These are phyloP conservation scores for Paracanthobrama guichenoti DNA, from an alignment of 2,113 vertebrate species.

Conservation along the genomic window DNA sequence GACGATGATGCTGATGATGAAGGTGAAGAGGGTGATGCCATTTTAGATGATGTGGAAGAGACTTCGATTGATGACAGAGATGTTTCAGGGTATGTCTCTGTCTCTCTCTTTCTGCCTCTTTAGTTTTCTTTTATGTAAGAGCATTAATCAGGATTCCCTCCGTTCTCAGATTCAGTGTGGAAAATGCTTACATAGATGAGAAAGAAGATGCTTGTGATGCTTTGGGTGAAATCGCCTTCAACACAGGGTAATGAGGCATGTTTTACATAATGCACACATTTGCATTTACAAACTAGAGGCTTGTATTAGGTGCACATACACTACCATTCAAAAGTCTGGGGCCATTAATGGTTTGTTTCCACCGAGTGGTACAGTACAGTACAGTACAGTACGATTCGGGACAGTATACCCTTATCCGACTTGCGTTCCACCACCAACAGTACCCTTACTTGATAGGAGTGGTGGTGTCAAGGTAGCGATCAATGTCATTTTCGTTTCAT, in stretches of 20 bases:
- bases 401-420: no score
- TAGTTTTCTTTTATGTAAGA: not conserved
- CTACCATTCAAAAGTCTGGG: not conserved
- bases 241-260: conserved; percentile 73
- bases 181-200: conserved; percentile 86
- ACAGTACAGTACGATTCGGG: no score
- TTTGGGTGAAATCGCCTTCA: conserved; percentile 83
- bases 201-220: conserved; percentile 85
- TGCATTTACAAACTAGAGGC: not conserved
- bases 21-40: conserved; percentile 65
- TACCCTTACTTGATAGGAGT: no score
- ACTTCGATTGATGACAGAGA: conserved; percentile 75
- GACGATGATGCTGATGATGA: conserved; percentile 73
- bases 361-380: no score
- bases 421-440: no score
- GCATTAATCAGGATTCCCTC: not conserved
- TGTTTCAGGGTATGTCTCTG: conserved; percentile 72
- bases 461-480: no score
- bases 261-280: not conserved
- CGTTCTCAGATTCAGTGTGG: conserved; percentile 78
- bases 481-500: no score
- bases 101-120: not conserved
- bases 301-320: not conserved
- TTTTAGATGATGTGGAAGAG: conserved; percentile 71
- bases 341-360: not conserved